A percentile compares a stretch with the other conserved stretches of the same genome.
phyloP scores from a whole-genome alignment of 1,140 invertebrate species.

The Gonioctena quinquepunctata region DNA sequence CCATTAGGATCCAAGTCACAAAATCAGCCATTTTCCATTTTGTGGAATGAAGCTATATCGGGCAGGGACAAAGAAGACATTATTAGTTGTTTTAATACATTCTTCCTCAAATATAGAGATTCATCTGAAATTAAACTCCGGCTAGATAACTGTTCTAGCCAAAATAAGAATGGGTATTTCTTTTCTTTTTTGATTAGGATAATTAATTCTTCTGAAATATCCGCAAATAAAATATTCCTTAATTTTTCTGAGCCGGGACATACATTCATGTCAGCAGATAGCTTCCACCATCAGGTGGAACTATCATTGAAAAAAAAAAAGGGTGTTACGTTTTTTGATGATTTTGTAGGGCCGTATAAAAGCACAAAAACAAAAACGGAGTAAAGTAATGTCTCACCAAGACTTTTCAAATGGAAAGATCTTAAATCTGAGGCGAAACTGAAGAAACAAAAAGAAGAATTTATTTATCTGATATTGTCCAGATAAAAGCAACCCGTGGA shows the following conservation, averaged over 20 bases:
- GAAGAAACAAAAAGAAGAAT: no score
- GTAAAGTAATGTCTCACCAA: no score
- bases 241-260: slow-evolving; percentile 24
- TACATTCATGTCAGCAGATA: slow-evolving; percentile 13
- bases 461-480: no score
- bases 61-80: slow-evolving; percentile 42
- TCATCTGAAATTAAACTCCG: slow-evolving; percentile 23
- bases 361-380: no score
- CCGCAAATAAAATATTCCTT: background rate
- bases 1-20: slow-evolving; percentile 19
- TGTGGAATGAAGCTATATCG: slow-evolving; percentile 39
- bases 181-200: slow-evolving; percentile 32
- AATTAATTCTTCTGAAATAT: slow-evolving; percentile 16
- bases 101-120: slow-evolving; percentile 22
- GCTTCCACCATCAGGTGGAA: slow-evolving; percentile 23
- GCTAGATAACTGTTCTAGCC: slow-evolving; percentile 36
- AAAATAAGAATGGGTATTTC: no score
- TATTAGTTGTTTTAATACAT: slow-evolving; percentile 34
- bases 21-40: slow-evolving; percentile 22
- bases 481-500: no score
- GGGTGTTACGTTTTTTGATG: no score
- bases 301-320: background rate
- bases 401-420: no score
- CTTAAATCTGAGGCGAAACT: no score
- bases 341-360: no score